Evolutionary conservation across 2,888 invertebrate genomes (phyloP).

Genomic region (Halocaridina rubra): DNA sequence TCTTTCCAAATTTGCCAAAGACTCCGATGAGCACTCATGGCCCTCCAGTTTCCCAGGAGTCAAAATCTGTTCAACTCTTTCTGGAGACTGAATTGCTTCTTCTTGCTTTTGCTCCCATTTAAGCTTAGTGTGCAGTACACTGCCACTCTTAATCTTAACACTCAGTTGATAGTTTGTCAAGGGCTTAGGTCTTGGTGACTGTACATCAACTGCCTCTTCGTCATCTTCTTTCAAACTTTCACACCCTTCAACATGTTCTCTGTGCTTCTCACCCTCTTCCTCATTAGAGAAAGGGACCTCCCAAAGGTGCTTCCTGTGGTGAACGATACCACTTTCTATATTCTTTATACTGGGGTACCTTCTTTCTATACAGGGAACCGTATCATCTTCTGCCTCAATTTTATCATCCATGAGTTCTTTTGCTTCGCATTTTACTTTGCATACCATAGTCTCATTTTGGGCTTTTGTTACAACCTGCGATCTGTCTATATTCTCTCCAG

Average conservation of each 20-base stretch:
- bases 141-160: not conserved
- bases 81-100: not conserved
- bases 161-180: not conserved
- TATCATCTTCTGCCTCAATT: too few relatives aligned
- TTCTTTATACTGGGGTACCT: slow-evolving; percentile 31
- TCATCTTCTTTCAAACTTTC: not conserved
- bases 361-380: too few relatives aligned
- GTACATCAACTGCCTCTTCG: not conserved
- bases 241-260: not conserved
- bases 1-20: not conserved
- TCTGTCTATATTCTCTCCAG: too few relatives aligned
- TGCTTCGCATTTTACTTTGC: too few relatives aligned
- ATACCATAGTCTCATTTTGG: too few relatives aligned
- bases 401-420: too few relatives aligned
- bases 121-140: not conserved
- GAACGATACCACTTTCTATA: slow-evolving; percentile 38
- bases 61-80: not conserved
- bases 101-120: not conserved
- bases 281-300: not conserved
- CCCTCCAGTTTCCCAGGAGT: not conserved
- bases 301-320: slow-evolving; percentile 19
- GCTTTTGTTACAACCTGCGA: too few relatives aligned
- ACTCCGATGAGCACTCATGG: not conserved
- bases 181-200: not conserved
- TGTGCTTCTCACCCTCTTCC: not conserved